Base-by-base conservation (phyloP, 2,113 vertebrate species). In the Chelonoidis abingdonii region DNA sequence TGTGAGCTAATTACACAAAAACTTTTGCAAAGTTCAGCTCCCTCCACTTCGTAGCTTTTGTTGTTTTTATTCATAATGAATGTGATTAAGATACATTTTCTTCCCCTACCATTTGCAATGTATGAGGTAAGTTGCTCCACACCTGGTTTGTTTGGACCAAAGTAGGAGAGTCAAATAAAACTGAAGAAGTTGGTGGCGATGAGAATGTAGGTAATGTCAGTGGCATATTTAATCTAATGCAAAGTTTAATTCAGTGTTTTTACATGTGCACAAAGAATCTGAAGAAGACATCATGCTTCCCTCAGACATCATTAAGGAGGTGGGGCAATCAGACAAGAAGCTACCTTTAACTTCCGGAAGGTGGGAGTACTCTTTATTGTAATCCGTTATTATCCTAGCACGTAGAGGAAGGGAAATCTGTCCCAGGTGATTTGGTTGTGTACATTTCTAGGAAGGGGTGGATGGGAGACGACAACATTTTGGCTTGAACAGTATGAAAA, bases 1-100 rank as follows among this genome's bases (percentile, higher is more conserved):
- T 7, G 76, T 59, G 95, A 95, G 47, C 86, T 91, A 93, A 95
- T 92, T 92, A 89, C 0, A 96, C 92, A 83, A 94, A 93, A 96
- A 87, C 17, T 54, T 78, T 92, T 41, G 84, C 50, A 4, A 94
- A 94, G 86, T 97, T 96, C 91, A 82, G n/a, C n/a, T 76, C 47
- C n/a, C 44, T 47, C 59, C 78, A 54, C 8, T 4, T 84, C 52
- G 50, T 17, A 80, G 86, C 65, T 87, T 54, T 53, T 83, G 85
- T 84, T 80, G 35, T 88, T 88, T 88, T 88, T 80, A 81, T 89
- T 80, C 84, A 56, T 65, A 84, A 59, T 72, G 54, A 84, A 80
- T 84, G 86, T 88, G 57, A 57, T 84, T 31, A 29, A 3, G 75
- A 1, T 41, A 22, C 38, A 0, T 22, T 76, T n/a, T 78, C 29